Base-by-base conservation (phyloP, 2,797 vertebrate species). In the Channallabes apus region DNA sequence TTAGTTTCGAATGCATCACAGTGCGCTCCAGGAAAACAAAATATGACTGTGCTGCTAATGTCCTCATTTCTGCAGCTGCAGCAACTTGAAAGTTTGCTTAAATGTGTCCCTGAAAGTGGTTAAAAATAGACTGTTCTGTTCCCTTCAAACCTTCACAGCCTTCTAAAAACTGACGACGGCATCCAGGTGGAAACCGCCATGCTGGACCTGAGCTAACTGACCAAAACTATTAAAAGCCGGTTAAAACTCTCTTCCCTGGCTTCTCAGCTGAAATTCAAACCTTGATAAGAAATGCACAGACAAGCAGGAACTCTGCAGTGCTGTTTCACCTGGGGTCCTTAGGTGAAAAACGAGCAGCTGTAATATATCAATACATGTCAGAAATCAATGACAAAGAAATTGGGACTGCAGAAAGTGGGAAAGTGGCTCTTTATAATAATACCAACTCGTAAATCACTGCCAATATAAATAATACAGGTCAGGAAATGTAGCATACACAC, bases 361-460 rank as follows among this genome's bases (percentile, higher is more conserved):
- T 90, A 89, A 91, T 93, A 87, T 88, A 91, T 93, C 89, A 90
- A 81, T 73, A 89, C 79, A 81, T 58, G 87, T 88, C 78, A 84
- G 86, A 86, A 91, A 94, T 94, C 93, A 92, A 95, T 94, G 89
- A 91, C 88, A 89, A 91, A 87, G 82, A 86, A 89, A 93, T 92
- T 91, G 24, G 90, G 89, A 92, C 94, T 92, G 91, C 90, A 83
- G 71, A 90, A 86, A 76, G 89, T 80, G 76, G 91, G 93, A 92
- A 91, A 88, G 89, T 83, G 83, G 84, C 14, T 80, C 81, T 87
- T 89, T 88, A 89, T 87, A 90, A 89, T 88, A 88, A 85, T 80
- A 65, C 71, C 7, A 17, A 80, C 85, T 88, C 91, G 92, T 93
- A 91, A 91, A 93, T 94, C 93, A 92, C 67, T 88, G 91, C 89